These are phyloP conservation scores for Brachionus rubens DNA, from an alignment of 1,140 invertebrate species.

Conservation along the genomic window DNA sequence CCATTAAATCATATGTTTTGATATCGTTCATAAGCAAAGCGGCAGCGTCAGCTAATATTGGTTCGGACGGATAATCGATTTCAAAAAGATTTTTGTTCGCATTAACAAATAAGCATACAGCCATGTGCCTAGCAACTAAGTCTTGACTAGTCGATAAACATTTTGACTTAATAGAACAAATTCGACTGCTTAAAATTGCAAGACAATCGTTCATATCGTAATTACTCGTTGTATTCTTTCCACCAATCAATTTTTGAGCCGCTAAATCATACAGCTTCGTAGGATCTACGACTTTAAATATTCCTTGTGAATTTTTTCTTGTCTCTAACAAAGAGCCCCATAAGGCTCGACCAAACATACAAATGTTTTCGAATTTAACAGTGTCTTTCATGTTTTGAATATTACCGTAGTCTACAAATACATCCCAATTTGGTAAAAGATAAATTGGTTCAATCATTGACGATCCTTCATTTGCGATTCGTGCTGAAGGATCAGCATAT, in stretches of 20 bases:
- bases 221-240: neutral
- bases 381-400: neutral
- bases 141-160: neutral
- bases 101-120: neutral
- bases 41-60: neutral
- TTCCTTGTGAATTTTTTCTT: neutral
- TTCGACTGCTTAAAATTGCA: neutral
- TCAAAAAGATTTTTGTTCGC: neutral
- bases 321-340: constrained; percentile 15
- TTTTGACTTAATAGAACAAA: neutral
- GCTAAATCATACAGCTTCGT: neutral
- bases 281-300: neutral
- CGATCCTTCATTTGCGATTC: neutral
- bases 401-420: neutral
- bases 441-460: constrained; percentile 17
- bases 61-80: constrained; percentile 26
- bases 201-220: neutral
- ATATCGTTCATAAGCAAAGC: neutral
- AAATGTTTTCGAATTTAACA: neutral
- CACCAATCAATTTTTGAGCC: neutral
- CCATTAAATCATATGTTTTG: neutral
- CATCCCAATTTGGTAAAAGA: constrained; percentile 20
- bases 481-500: neutral
- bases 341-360: neutral
- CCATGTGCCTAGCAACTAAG: neutral